Conservation (phyloP, 1,140 invertebrate species). For the Bombus pascuorum region DNA sequence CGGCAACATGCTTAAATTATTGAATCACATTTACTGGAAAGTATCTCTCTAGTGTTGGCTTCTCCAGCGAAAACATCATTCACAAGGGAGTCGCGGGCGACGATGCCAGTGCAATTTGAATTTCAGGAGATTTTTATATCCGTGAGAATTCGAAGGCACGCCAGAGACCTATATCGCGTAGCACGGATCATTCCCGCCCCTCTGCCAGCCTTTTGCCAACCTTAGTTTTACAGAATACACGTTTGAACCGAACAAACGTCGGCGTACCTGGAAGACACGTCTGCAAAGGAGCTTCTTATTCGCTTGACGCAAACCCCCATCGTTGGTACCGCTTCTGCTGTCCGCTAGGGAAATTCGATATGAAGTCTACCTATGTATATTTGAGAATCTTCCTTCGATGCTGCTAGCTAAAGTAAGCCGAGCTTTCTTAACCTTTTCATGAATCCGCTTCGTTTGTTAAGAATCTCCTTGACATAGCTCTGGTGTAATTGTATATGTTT, state of each 20-base stretch:
- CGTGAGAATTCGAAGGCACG: constrained; percentile 53
- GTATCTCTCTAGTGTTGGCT: background rate
- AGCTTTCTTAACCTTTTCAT: constrained; percentile 52
- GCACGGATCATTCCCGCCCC: constrained; percentile 28
- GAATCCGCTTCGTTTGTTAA: background rate
- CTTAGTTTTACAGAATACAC: constrained; percentile 42
- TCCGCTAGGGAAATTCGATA: constrained; percentile 79
- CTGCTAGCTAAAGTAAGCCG: constrained; percentile 31
- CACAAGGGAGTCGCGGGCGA: constrained; percentile 25
- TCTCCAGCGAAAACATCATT: constrained; percentile 36
- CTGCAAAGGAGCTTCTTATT: constrained; percentile 67
- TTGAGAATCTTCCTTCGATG: constrained; percentile 64
- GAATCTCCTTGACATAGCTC: background rate
- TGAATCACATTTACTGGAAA: constrained; percentile 39
- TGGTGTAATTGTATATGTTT: background rate
- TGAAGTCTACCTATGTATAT: constrained; percentile 77
- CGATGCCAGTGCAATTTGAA: constrained; percentile 58
- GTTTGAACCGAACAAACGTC: constrained; percentile 56
- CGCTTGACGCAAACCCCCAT: constrained; percentile 64
- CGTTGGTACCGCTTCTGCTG: constrained; percentile 64
- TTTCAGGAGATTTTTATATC: constrained; percentile 67
- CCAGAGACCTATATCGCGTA: constrained; percentile 56
- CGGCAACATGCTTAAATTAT: constrained; percentile 31
- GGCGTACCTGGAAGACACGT: constrained; percentile 53
- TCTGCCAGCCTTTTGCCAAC: constrained; percentile 42